Conservation (phyloP, 2,888 invertebrate genomes). For the Aquatica leii region DNA sequence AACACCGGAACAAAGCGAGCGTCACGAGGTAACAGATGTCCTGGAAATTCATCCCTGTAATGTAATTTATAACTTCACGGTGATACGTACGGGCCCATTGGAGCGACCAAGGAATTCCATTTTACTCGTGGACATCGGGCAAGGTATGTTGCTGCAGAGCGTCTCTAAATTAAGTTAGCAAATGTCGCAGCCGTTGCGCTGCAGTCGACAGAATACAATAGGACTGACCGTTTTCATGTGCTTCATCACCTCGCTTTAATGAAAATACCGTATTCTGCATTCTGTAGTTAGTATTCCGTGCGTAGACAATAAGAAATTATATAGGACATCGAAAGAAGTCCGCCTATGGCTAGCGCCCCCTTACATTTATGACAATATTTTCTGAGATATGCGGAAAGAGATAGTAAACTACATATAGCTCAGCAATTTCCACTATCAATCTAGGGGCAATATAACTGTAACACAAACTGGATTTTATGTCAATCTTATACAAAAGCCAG, state of each 20-base stretch:
- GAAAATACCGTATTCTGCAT: conserved; percentile 56
- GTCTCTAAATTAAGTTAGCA: conserved; percentile 59
- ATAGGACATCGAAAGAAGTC: conserved; percentile 12
- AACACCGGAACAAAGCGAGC: conserved; percentile 40
- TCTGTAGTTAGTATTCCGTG: conserved; percentile 44
- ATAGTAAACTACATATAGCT: conserved; percentile 28
- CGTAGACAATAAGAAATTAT: conserved; percentile 32
- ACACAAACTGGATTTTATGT: conserved; percentile 33
- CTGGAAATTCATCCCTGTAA: conserved; percentile 48
- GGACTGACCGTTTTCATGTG: conserved; percentile 50
- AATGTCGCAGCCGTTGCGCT: conserved; percentile 55
- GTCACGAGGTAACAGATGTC: conserved; percentile 48
- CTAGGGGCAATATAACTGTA: conserved; percentile 35
- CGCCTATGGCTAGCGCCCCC: conserved; percentile 15
- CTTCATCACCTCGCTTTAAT: conserved; percentile 59
- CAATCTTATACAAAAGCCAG: conserved; percentile 35
- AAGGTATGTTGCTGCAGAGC: conserved; percentile 49
- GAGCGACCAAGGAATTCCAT: conserved; percentile 51
- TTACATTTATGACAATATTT: conserved; percentile 34
- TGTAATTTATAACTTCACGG: conserved; percentile 51
- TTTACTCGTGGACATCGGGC: conserved; percentile 47
- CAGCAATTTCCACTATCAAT: conserved; percentile 38
- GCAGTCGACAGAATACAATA: conserved; percentile 55
- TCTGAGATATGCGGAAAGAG: conserved; percentile 27
- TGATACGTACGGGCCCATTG: conserved; percentile 42